Percentiles rank a stretch among this genome's conserved stretches.
These are phyloP conservation scores for Aporophyla nigra DNA, from an alignment of 2,888 invertebrate genomes.

Conservation along the genomic window DNA sequence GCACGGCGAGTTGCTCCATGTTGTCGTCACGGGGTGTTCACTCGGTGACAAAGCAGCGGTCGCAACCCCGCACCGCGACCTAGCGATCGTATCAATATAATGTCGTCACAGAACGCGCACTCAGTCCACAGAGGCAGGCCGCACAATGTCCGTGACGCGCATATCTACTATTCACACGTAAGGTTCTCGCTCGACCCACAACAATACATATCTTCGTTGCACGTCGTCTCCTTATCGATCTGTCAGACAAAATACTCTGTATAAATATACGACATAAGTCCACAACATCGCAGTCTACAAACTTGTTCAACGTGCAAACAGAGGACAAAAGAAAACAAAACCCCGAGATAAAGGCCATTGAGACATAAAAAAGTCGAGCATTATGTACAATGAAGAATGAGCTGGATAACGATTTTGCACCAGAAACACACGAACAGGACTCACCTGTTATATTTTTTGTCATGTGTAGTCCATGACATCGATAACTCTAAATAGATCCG, in stretches of 20 bases:
- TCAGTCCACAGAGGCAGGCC: constrained; percentile 78
- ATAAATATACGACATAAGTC: constrained; percentile 80
- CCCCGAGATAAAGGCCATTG: constrained; percentile 89
- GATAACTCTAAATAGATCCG: constrained; percentile 75
- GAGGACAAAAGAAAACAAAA: constrained; percentile 91
- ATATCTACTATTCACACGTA: constrained; percentile 86
- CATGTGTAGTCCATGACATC: constrained; percentile 86
- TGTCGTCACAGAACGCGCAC: constrained; percentile 78
- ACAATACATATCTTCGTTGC: constrained; percentile 86
- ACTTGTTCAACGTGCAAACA: constrained; percentile 84
- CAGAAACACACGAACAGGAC: constrained; percentile 68
- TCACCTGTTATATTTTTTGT: constrained; percentile 83
- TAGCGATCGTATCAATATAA: constrained; percentile 69
- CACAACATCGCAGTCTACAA: constrained; percentile 80
- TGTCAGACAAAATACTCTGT: constrained; percentile 86
- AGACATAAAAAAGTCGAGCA: constrained; percentile 89
- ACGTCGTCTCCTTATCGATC: constrained; percentile 88
- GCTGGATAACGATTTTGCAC: constrained; percentile 72
- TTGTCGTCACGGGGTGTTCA: constrained; percentile 65
- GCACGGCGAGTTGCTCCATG: constrained; percentile 87
- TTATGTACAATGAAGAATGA: constrained; percentile 80
- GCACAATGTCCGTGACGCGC: constrained; percentile 85
- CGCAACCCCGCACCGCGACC: constrained; percentile 60
- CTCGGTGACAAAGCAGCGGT: constrained; percentile 55
- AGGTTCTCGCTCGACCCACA: constrained; percentile 81